Evolutionary conservation across 2,888 invertebrate species (phyloP).

Genomic region (Ennomos erosarius): DNA sequence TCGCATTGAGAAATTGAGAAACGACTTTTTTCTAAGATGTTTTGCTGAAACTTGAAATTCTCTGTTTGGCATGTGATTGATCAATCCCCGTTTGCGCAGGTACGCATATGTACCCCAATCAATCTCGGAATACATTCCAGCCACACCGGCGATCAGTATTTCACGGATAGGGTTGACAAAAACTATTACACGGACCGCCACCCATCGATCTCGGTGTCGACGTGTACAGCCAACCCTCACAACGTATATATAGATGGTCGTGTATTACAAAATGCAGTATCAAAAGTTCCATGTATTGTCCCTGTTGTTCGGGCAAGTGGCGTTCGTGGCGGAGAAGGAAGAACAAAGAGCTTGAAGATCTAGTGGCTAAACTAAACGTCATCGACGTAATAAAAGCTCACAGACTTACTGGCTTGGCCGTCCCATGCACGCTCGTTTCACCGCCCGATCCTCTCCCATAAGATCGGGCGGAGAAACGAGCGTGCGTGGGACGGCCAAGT

Average conservation of each 20-base stretch:
- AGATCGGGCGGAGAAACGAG: too few relatives aligned
- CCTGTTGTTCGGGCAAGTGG: too few relatives aligned
- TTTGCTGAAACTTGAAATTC: background rate
- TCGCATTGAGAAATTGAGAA: too few relatives aligned
- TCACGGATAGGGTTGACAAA: slow-evolving; percentile 22
- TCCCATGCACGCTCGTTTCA: too few relatives aligned
- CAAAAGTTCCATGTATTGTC: background rate
- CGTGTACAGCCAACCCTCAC: slow-evolving; percentile 29
- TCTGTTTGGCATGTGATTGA: slow-evolving; percentile 5
- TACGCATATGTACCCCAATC: slow-evolving; percentile 11
- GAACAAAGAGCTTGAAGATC: too few relatives aligned
- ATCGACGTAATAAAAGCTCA: too few relatives aligned
- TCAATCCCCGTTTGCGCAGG: slow-evolving; percentile 7
- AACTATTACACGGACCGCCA: slow-evolving; percentile 19
- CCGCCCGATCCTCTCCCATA: too few relatives aligned
- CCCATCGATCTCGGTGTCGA: slow-evolving; percentile 19
- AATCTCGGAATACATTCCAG: slow-evolving; percentile 5
- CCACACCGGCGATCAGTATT: slow-evolving; percentile 12
- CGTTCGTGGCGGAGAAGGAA: too few relatives aligned
- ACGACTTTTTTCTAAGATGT: too few relatives aligned
- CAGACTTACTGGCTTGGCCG: too few relatives aligned
- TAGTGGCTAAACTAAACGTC: too few relatives aligned
- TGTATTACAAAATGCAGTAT: slow-evolving; percentile 5
- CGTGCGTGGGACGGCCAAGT: too few relatives aligned
- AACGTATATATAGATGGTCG: slow-evolving; percentile 14